Evolutionary conservation across 1,140 invertebrate species (phyloP).

Genomic region (Rhagoletis zephyria): DNA sequence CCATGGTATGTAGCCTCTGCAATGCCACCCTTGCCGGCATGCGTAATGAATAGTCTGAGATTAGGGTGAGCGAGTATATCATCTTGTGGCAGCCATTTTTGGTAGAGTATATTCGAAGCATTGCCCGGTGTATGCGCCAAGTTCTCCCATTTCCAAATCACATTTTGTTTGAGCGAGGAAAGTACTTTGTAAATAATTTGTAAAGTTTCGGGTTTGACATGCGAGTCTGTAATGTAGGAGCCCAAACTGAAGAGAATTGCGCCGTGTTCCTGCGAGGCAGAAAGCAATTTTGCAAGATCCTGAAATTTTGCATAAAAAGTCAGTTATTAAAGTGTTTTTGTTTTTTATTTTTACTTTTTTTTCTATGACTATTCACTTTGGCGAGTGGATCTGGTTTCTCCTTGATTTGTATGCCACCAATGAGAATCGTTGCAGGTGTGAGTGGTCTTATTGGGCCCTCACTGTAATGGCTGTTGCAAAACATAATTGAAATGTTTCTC

Average conservation of each 20-base stretch:
- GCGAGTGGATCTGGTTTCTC: constrained; percentile 68
- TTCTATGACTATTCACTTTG: constrained; percentile 60
- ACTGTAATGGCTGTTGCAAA: constrained; percentile 67
- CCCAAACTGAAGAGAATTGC: constrained; percentile 79
- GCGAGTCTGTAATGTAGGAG: constrained; percentile 73
- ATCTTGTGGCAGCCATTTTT: constrained; percentile 82
- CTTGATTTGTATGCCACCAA: constrained; percentile 74
- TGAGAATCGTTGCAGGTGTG: constrained; percentile 71
- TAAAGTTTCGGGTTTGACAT: constrained; percentile 71
- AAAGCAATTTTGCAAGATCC: constrained; percentile 75
- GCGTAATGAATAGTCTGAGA: constrained; percentile 81
- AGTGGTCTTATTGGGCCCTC: constrained; percentile 69
- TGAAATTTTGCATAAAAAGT: constrained; percentile 58
- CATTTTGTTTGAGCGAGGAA: constrained; percentile 74
- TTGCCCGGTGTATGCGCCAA: constrained; percentile 75
- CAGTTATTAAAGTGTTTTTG: too few relatives aligned
- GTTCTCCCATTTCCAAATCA: constrained; percentile 78
- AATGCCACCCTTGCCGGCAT: constrained; percentile 81
- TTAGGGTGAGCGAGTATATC: constrained; percentile 81
- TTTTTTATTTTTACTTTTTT: too few relatives aligned
- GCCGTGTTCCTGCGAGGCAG: constrained; percentile 74
- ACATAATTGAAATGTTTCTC: constrained; percentile 64
- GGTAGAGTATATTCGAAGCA: constrained; percentile 78
- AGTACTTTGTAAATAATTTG: constrained; percentile 74
- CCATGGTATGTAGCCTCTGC: constrained; percentile 82